phyloP scores from a whole-genome alignment of 2,888 invertebrate species.

The Aspidapion aeneum region DNA sequence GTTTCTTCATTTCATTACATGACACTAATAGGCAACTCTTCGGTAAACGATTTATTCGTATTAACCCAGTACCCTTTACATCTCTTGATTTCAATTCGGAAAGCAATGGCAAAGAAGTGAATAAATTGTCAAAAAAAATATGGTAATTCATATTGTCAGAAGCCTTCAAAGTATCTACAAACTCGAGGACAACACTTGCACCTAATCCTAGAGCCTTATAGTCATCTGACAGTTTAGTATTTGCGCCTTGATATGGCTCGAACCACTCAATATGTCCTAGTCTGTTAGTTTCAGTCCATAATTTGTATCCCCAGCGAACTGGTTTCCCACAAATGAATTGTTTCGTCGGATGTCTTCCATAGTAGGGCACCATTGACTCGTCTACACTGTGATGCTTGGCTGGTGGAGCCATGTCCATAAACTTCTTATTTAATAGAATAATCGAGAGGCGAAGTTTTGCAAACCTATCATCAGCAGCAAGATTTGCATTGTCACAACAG shows the following conservation, averaged over 20 bases:
- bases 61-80: neutral
- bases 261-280: conserved; percentile 3
- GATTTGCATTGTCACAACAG: conserved; percentile 13
- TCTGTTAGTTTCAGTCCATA: conserved; percentile 3
- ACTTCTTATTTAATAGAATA: conserved; percentile 20
- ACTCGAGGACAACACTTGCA: conserved; percentile 3
- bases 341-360: conserved; percentile 4
- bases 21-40: neutral
- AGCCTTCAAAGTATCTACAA: conserved; percentile 3
- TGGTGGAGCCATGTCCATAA: conserved; percentile 14
- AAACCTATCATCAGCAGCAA: conserved; percentile 16
- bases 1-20: neutral
- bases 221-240: neutral
- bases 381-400: conserved; percentile 6
- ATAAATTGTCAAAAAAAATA: neutral
- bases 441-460: conserved; percentile 19
- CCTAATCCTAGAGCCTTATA: conserved; percentile 8
- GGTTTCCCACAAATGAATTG: conserved; percentile 4
- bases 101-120: neutral
- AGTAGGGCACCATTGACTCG: conserved; percentile 8
- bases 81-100: neutral
- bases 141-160: neutral
- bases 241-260: neutral
- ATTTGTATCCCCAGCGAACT: neutral
- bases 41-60: neutral